Conservation (phyloP, 1,140 invertebrate species). For the Caenorhabditis tropicalis region DNA sequence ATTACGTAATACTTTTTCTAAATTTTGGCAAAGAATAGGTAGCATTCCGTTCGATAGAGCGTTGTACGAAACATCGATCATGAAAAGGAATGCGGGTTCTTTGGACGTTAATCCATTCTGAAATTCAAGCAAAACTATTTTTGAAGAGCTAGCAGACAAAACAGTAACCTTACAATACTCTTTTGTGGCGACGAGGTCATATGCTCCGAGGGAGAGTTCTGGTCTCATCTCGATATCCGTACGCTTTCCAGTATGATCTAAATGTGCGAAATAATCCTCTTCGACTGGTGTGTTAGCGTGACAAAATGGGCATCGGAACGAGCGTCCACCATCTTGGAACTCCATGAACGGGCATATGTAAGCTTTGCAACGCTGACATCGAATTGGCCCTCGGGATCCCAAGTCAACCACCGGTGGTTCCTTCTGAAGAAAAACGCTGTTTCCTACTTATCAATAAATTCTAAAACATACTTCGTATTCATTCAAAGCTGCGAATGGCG, state of each 20-base stretch:
- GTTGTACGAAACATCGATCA: slow-evolving; percentile 97
- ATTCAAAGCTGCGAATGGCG: slow-evolving; percentile 83
- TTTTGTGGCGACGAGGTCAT: slow-evolving; percentile 94
- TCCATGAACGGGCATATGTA: slow-evolving; percentile 99
- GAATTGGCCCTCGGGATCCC: slow-evolving; percentile 88
- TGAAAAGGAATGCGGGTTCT: slow-evolving; percentile 91
- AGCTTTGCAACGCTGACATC: slow-evolving; percentile 95
- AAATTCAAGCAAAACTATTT: slow-evolving; percentile 55
- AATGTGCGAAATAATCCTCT: slow-evolving; percentile 93
- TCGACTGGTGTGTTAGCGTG: slow-evolving; percentile 84
- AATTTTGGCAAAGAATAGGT: slow-evolving; percentile 84
- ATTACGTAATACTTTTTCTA: slow-evolving; percentile 79
- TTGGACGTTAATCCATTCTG: slow-evolving; percentile 88
- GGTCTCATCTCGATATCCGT: slow-evolving; percentile 92
- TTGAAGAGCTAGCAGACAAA: neutral
- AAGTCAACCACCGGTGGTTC: slow-evolving; percentile 87
- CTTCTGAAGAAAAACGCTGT: slow-evolving; percentile 76
- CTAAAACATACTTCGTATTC: slow-evolving; percentile 75
- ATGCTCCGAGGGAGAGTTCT: slow-evolving; percentile 91
- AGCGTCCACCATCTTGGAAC: slow-evolving; percentile 93
- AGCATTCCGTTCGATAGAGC: slow-evolving; percentile 90
- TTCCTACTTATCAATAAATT: no score
- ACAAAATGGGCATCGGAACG: slow-evolving; percentile 95
- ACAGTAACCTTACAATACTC: slow-evolving; percentile 88
- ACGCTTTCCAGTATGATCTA: slow-evolving; percentile 91